Base-by-base conservation (phyloP, 2,797 vertebrate genomes). In the Peromyscus eremicus region DNA sequence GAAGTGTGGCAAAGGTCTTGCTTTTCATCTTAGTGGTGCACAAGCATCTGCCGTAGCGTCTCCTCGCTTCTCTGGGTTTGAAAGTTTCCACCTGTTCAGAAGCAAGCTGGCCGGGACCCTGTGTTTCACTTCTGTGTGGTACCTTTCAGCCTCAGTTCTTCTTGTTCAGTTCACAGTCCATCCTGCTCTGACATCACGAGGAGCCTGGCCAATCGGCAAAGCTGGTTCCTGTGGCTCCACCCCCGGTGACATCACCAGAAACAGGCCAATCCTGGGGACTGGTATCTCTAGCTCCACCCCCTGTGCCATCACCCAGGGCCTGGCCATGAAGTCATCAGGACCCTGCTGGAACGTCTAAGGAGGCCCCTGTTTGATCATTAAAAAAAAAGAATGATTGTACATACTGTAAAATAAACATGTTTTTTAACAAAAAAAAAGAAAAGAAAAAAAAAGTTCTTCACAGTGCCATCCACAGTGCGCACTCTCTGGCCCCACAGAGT, bases 301-400 rank as follows among this genome's bases (percentile, higher is more conserved):
- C 43, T 68, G 64, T 68, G 46, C 19, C 12, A 2, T 14, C 40
- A 34, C 82, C 40, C 60, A 11, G 27, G 60, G 60, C 10, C 40
- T 46, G 60, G 27, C 11, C 60, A 6, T 5, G 27, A 99, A 99
- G 99, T 99, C 99, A 99, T 99, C 99, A 98, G 98, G 98, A 99
- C 98, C 99, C 98, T 98, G 99, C 99, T 99, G 99, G 99, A 99
- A 98, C 98, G 99, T 98, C 99, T 99, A 99, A 99, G 99, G 99
- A 99, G 98, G 99, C 99, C 99, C 99, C 99, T 99, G 99, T 99
- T 99, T 99, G 99, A 99, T 99, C 14, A 55, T 99, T 7, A n/a
- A 70, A 71, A n/a, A 19, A 49, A 49, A 49, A 49, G 11, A n/a
- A n/a, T n/a, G n/a, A n/a, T n/a, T n/a, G n/a, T n/a, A n/a, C n/a